A percentile compares a stretch with the other conserved stretches of the same genome.
phyloP scores from a whole-genome alignment of 2,113 vertebrate species.

The Burhinus oedicnemus region DNA sequence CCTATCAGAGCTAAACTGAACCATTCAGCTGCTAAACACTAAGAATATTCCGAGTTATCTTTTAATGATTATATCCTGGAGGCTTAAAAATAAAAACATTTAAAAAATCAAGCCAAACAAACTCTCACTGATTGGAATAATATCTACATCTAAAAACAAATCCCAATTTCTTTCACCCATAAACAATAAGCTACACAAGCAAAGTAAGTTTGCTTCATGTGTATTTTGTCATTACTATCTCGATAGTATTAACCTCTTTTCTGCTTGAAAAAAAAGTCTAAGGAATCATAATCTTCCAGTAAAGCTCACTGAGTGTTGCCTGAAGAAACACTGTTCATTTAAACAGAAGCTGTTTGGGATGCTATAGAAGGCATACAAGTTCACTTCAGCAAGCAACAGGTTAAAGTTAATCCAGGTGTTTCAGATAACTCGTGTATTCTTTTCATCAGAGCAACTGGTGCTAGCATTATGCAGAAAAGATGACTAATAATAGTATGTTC shows the following conservation, averaged over 20 bases:
- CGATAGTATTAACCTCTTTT: not conserved
- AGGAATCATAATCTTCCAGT: not conserved
- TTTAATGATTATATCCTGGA: not conserved
- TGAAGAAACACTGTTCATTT: not conserved
- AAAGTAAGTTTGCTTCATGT: not conserved
- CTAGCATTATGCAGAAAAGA: not conserved
- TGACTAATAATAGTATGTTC: constrained; percentile 1
- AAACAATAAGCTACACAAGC: not conserved
- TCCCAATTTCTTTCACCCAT: not conserved
- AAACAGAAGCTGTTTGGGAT: not conserved
- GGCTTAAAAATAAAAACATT: not conserved
- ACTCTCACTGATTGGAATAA: not conserved
- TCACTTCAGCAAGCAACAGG: not conserved
- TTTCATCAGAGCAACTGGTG: not conserved
- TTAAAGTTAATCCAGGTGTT: not conserved
- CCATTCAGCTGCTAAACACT: not conserved
- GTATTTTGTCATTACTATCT: not conserved
- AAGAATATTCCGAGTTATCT: not conserved
- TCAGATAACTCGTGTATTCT: not conserved
- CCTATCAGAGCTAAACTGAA: not conserved
- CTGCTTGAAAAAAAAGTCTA: not conserved
- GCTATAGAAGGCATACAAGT: not conserved
- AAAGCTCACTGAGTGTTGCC: not conserved
- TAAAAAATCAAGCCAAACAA: not conserved
- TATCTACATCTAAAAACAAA: not conserved